These are phyloP conservation scores for Baccha elongata DNA, from an alignment of 2,888 invertebrate genomes.

Conservation along the genomic window DNA sequence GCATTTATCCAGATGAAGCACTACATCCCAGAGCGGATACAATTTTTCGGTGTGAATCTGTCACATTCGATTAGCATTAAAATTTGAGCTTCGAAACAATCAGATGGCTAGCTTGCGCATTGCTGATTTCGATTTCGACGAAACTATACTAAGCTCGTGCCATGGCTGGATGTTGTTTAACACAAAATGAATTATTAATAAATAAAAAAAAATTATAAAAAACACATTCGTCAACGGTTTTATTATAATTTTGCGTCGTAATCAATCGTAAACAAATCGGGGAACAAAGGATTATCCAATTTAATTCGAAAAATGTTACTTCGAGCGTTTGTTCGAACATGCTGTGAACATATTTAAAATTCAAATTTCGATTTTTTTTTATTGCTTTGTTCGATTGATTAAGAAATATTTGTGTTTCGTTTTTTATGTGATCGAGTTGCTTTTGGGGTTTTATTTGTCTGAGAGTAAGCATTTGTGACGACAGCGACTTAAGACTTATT, in stretches of 20 bases:
- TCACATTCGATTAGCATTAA: conserved; percentile 59
- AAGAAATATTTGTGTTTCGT: conserved; percentile 61
- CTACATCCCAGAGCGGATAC: conserved; percentile 27
- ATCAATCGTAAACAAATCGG: conserved; percentile 72
- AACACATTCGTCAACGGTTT: conserved; percentile 37
- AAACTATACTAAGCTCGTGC: conserved; percentile 49
- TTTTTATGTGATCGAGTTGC: conserved; percentile 26
- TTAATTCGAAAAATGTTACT: conserved; percentile 61
- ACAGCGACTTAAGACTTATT: background rate
- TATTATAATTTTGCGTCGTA: conserved; percentile 66
- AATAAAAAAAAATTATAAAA: background rate
- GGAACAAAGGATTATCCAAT: conserved; percentile 70
- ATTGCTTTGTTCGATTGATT: conserved; percentile 48
- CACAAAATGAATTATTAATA: conserved; percentile 69
- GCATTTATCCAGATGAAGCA: conserved; percentile 63
- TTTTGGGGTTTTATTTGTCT: conserved; percentile 40
- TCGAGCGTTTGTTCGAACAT: conserved; percentile 57
- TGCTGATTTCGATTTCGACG: conserved; percentile 1
- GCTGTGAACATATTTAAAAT: conserved; percentile 70
- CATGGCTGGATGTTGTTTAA: background rate
- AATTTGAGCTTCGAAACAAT: conserved; percentile 29
- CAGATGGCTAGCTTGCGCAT: conserved; percentile 16
- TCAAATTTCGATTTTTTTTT: conserved; percentile 53
- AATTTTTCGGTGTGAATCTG: conserved; percentile 66
- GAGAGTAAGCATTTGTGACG: conserved; percentile 34